phyloP scores from a whole-genome alignment of 2,113 vertebrate species.

The Gyps fulvus region DNA sequence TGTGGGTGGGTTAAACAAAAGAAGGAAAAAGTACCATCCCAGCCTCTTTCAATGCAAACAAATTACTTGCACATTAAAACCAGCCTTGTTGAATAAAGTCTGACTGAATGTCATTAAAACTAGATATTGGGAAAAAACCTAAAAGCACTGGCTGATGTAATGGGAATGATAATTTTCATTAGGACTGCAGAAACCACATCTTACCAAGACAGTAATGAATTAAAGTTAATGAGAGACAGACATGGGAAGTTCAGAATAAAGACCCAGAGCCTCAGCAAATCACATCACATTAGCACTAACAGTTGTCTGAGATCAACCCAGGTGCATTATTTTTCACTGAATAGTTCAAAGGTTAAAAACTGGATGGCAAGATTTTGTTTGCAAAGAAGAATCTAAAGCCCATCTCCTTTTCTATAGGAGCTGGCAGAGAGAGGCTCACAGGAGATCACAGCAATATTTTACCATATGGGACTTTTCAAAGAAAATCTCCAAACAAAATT shows the following conservation, averaged over 20 bases:
- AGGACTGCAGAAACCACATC: neutral
- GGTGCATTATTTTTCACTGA: neutral
- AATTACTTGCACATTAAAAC: neutral
- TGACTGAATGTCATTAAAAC: neutral
- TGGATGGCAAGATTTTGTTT: neutral
- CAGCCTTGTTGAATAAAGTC: neutral
- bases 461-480: conserved; percentile 6
- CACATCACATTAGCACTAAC: neutral
- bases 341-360: conserved; percentile 27
- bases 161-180: neutral
- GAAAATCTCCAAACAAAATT: neutral
- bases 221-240: neutral
- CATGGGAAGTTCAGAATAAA: neutral
- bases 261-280: neutral
- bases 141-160: neutral
- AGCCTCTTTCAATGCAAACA: neutral
- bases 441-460: neutral
- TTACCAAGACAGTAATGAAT: neutral
- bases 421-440: neutral
- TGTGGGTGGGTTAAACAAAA: neutral
- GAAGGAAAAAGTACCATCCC: neutral
- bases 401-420: neutral
- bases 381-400: neutral
- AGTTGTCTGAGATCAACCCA: neutral
- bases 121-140: neutral